phyloP scores from a whole-genome alignment of 2,888 invertebrate species.

The Lasioglossum calceatum region DNA sequence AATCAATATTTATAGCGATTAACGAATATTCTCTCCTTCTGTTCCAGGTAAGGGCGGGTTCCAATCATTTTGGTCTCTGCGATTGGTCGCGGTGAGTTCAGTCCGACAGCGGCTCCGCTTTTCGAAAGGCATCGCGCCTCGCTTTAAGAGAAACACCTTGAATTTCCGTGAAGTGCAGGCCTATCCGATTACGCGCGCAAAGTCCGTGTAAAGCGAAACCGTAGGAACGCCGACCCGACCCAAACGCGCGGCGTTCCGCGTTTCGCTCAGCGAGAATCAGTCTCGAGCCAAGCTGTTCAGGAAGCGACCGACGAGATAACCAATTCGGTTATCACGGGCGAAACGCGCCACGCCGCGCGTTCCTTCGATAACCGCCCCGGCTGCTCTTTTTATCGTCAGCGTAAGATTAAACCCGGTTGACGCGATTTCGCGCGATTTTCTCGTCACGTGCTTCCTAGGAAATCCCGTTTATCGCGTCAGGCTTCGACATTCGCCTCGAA shows the following conservation, averaged over 20 bases:
- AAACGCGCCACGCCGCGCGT: slow-evolving; percentile 54
- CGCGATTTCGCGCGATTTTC: slow-evolving; percentile 33
- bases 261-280: slow-evolving; percentile 44
- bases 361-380: slow-evolving; percentile 16
- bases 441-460: slow-evolving; percentile 32
- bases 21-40: slow-evolving; percentile 19
- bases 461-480: slow-evolving; percentile 1
- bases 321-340: slow-evolving; percentile 56
- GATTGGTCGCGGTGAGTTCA: background rate
- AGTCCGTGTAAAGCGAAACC: slow-evolving; percentile 63
- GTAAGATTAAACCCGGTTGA: slow-evolving; percentile 59
- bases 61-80: background rate
- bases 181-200: slow-evolving; percentile 59
- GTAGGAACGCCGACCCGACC: slow-evolving; percentile 33
- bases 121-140: background rate
- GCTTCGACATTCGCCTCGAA: background rate
- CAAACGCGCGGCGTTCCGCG: background rate
- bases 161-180: slow-evolving; percentile 56
- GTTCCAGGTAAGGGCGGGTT: slow-evolving; percentile 65
- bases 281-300: slow-evolving; percentile 37
- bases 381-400: slow-evolving; percentile 32
- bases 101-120: background rate
- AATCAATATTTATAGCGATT: background rate
- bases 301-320: slow-evolving; percentile 61
- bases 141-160: slow-evolving; percentile 51